Evolutionary conservation across 2,113 vertebrate species (phyloP).

Genomic region (Rhadina sibilatrix): DNA sequence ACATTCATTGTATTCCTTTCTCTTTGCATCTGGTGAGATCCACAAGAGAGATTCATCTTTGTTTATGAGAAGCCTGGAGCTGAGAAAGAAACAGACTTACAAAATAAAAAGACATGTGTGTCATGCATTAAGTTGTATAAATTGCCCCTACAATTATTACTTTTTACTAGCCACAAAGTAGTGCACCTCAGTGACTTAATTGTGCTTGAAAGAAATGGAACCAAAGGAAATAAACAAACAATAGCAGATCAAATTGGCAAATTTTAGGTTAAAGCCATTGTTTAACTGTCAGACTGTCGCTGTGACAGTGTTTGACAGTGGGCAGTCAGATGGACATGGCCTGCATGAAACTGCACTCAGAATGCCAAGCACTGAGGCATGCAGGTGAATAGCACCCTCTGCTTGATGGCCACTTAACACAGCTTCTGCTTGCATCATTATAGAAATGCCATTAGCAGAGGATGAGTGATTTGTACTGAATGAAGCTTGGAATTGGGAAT

Average conservation of each 20-base stretch:
- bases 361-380: not conserved
- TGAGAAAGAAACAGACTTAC: not conserved
- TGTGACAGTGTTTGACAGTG: not conserved
- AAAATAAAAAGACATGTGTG: not conserved
- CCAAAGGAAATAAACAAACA: not conserved
- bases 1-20: not conserved
- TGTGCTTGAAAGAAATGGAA: not conserved
- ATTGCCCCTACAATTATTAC: not conserved
- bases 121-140: not conserved
- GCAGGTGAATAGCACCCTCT: not conserved
- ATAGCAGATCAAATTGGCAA: not conserved
- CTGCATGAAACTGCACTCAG: not conserved
- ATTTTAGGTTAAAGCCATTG: not conserved
- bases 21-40: not conserved
- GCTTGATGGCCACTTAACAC: not conserved
- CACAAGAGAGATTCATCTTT: not conserved
- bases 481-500: not conserved
- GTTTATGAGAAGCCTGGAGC: not conserved
- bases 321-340: not conserved
- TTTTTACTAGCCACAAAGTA: not conserved
- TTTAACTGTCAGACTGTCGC: fast-evolving
- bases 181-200: not conserved
- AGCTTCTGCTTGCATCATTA: not conserved
- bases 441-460: not conserved
- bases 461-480: not conserved